A percentile compares a stretch with the other conserved stretches of the same genome.
Conservation (phyloP, 92 coral and sea anemone genomes). For the Actinostola sp. region DNA sequence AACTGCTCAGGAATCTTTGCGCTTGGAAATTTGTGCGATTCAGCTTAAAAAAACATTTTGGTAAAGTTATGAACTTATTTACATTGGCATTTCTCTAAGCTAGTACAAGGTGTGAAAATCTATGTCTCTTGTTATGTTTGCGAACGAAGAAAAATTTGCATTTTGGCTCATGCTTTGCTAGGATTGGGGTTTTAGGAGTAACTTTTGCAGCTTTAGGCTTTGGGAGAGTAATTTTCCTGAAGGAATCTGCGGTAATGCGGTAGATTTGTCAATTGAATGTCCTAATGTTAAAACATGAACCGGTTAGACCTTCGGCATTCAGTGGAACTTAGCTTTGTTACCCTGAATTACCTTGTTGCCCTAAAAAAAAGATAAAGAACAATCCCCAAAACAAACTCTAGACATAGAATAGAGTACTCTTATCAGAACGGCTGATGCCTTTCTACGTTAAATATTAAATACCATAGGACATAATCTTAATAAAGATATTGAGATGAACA, state of each 20-base stretch:
- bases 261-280: too few species aligned
- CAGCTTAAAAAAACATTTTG: not conserved
- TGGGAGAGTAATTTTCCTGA: too few species aligned
- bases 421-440: not conserved
- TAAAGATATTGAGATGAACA: conserved; percentile 2
- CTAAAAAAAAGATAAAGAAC: not conserved
- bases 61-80: not conserved
- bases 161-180: conserved; percentile 29
- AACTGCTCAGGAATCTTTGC: not conserved
- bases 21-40: not conserved
- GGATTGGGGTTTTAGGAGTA: too few species aligned
- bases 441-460: conserved; percentile 9
- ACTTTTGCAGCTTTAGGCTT: too few species aligned
- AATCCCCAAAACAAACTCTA: not conserved
- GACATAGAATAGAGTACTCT: not conserved
- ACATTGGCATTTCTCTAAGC: not conserved
- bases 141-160: conserved; percentile 18
- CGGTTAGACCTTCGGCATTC: too few species aligned
- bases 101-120: conserved; percentile 11
- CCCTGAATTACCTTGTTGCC: too few species aligned
- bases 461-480: not conserved
- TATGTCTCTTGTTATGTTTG: conserved; percentile 7
- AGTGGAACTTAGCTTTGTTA: too few species aligned
- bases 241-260: too few species aligned
- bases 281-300: too few species aligned